These are phyloP conservation scores for Crocodylus rhombifer DNA, from an alignment of 2,797 vertebrate genomes.

Conservation along the genomic window DNA sequence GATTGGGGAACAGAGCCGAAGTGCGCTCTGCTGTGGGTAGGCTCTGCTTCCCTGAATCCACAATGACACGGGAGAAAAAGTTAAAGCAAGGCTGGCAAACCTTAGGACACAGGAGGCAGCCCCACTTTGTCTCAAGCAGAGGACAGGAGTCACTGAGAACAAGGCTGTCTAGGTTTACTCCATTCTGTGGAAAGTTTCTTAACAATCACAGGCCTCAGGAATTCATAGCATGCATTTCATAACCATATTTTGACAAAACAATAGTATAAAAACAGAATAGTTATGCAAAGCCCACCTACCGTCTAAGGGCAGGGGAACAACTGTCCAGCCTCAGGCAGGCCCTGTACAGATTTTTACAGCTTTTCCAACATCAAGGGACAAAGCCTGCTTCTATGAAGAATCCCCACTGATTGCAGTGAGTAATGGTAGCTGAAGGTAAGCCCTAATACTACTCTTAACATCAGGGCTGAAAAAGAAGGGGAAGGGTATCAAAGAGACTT, in stretches of 20 bases:
- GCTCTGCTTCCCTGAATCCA: not conserved
- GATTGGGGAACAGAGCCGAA: not conserved
- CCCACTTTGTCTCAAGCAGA: not conserved
- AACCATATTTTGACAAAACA: not conserved
- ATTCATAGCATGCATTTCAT: not conserved
- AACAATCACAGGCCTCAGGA: not conserved
- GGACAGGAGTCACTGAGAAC: not conserved
- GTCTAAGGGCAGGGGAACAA: not conserved
- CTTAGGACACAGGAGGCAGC: not conserved
- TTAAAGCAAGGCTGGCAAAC: not conserved
- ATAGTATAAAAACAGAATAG: not conserved
- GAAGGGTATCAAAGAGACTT: not conserved
- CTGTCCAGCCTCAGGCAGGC: not conserved
- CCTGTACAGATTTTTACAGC: not conserved
- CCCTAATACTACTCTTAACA: not conserved
- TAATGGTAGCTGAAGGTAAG: rapidly evolving
- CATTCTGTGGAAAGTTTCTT: slow-evolving; percentile 29
- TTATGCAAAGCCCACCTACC: slow-evolving; percentile 36
- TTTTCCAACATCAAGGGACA: not conserved
- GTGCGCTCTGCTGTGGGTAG: rapidly evolving
- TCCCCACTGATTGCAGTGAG: not conserved
- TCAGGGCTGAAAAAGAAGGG: not conserved
- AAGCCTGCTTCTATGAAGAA: not conserved
- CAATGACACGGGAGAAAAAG: not conserved
- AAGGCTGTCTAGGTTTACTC: slow-evolving; percentile 26